Evolutionary conservation across 2,888 invertebrate genomes (phyloP).

Genomic region (Malthinus flaveolus): DNA sequence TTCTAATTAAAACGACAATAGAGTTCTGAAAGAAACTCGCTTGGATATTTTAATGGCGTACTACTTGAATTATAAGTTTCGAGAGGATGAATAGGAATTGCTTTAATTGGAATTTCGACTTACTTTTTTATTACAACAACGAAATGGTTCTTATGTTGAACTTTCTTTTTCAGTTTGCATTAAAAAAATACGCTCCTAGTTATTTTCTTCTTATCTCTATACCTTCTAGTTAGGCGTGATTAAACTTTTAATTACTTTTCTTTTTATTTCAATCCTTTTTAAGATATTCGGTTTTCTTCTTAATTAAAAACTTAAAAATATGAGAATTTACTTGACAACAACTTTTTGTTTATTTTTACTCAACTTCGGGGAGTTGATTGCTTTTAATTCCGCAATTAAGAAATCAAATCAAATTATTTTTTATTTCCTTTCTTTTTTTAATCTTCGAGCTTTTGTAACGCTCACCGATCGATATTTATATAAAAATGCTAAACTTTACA

Average conservation of each 20-base stretch:
- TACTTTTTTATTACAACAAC: constrained; percentile 24
- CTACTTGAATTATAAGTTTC: constrained; percentile 37
- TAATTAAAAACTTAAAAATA: too few relatives aligned
- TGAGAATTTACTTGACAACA: too few relatives aligned
- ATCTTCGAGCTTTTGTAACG: too few relatives aligned
- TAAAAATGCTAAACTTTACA: too few relatives aligned
- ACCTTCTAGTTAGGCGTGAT: constrained; percentile 18
- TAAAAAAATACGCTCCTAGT: constrained; percentile 14
- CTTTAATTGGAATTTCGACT: constrained; percentile 33
- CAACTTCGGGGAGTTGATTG: too few relatives aligned
- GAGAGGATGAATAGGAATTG: constrained; percentile 33
- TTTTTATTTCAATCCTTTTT: not conserved
- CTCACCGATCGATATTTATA: too few relatives aligned
- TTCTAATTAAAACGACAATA: constrained; percentile 49
- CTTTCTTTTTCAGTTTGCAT: constrained; percentile 7
- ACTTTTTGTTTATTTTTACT: too few relatives aligned
- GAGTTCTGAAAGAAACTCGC: constrained; percentile 44
- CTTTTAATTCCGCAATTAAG: too few relatives aligned
- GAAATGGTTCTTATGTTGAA: constrained; percentile 12
- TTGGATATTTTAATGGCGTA: constrained; percentile 48
- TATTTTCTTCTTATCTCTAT: constrained; percentile 13
- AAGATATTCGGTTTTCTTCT: not conserved
- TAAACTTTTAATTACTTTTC: constrained; percentile 17
- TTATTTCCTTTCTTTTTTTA: too few relatives aligned
- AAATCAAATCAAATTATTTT: too few relatives aligned